Evolutionary conservation across 2,797 vertebrate species (phyloP).

Genomic region (Lophura swinhoii): DNA sequence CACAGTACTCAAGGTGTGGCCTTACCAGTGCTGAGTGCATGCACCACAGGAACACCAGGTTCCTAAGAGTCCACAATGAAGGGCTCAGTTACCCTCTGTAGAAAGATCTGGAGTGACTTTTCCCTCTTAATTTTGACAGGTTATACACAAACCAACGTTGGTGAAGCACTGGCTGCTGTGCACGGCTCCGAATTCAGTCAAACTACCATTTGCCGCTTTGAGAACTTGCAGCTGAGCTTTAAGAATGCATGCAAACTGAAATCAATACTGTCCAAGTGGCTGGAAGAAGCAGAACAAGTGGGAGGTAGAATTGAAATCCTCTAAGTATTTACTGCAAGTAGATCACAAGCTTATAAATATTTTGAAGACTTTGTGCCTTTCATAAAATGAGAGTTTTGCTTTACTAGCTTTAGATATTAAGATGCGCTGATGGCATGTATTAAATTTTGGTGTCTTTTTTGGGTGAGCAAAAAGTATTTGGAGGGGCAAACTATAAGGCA

Average conservation of each 20-base stretch:
- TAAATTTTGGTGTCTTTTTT: background rate
- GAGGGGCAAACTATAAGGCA: background rate
- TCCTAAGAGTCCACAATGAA: rapidly evolving
- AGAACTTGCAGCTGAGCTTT: constrained; percentile 98
- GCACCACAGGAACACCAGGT: rapidly evolving
- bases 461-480: background rate
- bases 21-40: too few species aligned
- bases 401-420: background rate
- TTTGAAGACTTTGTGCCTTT: background rate
- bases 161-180: constrained; percentile 96
- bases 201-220: constrained; percentile 98
- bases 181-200: constrained; percentile 99
- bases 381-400: background rate
- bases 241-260: constrained; percentile 99
- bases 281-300: constrained; percentile 97
- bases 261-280: constrained; percentile 96
- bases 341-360: background rate
- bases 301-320: constrained; percentile 83
- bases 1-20: too few species aligned
- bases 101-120: background rate
- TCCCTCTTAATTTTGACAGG: constrained; percentile 78
- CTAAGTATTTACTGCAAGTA: background rate
- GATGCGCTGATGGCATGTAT: background rate
- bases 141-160: constrained; percentile 98
- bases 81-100: background rate